A percentile compares a stretch with the other conserved stretches of the same genome.
phyloP scores from a whole-genome alignment of 2,113 vertebrate genomes.

The Pheucticus melanocephalus region DNA sequence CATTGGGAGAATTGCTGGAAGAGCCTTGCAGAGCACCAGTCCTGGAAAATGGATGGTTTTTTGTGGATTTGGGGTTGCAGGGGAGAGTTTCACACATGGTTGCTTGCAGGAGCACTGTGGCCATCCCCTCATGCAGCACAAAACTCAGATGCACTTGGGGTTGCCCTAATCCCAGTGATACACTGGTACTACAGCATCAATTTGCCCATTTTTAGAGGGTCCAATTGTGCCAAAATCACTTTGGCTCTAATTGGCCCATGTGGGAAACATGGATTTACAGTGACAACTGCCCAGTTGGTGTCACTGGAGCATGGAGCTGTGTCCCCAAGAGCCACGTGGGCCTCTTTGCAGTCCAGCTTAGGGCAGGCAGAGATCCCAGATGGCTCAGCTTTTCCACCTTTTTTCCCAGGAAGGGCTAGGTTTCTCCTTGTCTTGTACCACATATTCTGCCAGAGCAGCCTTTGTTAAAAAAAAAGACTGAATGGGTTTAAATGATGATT shows the following conservation, averaged over 20 bases:
- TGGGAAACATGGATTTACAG: neutral
- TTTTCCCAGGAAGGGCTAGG: neutral
- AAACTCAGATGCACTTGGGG: fast-evolving
- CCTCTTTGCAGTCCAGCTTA: neutral
- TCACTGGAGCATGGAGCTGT: neutral
- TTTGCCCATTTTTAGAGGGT: neutral
- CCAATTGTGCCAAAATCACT: neutral
- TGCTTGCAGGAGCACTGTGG: neutral
- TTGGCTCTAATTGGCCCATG: fast-evolving
- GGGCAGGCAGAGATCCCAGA: neutral
- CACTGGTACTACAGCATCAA: neutral
- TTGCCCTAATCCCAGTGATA: fast-evolving
- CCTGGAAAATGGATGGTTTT: fast-evolving
- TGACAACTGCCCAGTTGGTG: neutral
- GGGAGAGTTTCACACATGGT: fast-evolving
- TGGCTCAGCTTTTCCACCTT: neutral
- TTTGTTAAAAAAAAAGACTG: neutral
- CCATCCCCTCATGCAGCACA: neutral
- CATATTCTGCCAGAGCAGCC: neutral
- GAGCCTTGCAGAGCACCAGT: neutral
- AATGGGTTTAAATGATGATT: neutral
- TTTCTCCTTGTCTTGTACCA: neutral
- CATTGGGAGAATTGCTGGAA: fast-evolving
- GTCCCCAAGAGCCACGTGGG: fast-evolving
- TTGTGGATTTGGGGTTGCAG: neutral